These are phyloP conservation scores for Planiliza haematocheilus DNA, from an alignment of 2,113 vertebrate species.

Conservation along the genomic window DNA sequence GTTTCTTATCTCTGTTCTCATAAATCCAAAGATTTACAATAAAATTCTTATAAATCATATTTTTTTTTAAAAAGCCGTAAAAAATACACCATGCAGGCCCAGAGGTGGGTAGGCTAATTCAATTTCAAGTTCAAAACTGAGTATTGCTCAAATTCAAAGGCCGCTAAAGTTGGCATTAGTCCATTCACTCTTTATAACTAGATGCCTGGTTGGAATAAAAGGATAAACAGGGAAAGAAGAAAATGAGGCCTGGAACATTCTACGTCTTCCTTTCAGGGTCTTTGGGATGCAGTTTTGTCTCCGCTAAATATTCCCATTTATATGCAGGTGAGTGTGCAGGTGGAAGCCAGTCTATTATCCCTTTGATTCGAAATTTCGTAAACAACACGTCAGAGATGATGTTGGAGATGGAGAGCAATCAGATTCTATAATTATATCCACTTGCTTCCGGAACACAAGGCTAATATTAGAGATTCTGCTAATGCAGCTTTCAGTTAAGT, in stretches of 20 bases:
- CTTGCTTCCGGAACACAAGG: slow-evolving; percentile 66
- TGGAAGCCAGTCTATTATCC: slow-evolving; percentile 67
- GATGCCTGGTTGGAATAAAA: slow-evolving; percentile 5
- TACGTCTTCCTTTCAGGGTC: slow-evolving; percentile 23
- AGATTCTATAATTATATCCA: slow-evolving; percentile 73
- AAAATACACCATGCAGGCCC: neutral
- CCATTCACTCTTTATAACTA: neutral
- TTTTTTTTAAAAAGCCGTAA: too few relatives aligned
- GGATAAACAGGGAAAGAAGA: neutral
- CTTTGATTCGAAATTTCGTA: slow-evolving; percentile 71
- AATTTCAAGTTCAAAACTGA: neutral
- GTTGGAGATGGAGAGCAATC: slow-evolving; percentile 67
- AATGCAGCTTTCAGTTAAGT: slow-evolving; percentile 70
- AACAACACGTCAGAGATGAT: slow-evolving; percentile 77
- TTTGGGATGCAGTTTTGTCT: slow-evolving; percentile 42
- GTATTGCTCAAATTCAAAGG: neutral
- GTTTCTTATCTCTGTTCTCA: neutral
- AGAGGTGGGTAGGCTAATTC: neutral
- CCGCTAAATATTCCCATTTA: slow-evolving; percentile 71
- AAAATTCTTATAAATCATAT: neutral
- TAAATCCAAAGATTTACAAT: neutral
- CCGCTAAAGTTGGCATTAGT: neutral
- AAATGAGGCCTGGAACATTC: slow-evolving; percentile 19
- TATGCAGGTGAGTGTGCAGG: slow-evolving; percentile 74
- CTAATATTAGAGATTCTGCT: slow-evolving; percentile 65